Evolutionary conservation across 2,797 vertebrate species (phyloP).

Genomic region (Cynopterus sphinx): DNA sequence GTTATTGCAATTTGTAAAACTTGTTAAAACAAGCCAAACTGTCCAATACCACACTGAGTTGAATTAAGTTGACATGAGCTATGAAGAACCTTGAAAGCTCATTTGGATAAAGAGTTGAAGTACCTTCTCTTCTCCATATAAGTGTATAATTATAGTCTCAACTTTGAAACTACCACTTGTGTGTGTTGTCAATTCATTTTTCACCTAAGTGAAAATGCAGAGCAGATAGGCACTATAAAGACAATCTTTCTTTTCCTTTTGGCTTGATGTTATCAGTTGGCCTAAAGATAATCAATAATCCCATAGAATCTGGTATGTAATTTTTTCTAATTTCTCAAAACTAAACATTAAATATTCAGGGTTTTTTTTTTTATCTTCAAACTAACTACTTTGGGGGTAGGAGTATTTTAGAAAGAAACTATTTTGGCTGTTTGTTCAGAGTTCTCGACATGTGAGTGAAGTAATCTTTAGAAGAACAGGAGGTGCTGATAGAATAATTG

Average conservation of each 20-base stretch:
- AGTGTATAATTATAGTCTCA: not conserved
- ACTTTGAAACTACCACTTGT: not conserved
- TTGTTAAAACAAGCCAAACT: not conserved
- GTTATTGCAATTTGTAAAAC: not conserved
- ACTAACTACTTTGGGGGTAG: not conserved
- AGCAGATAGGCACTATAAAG: not conserved
- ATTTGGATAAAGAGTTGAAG: not conserved
- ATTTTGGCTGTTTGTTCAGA: slow-evolving; percentile 50
- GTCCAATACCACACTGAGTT: not conserved
- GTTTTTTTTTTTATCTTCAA: not conserved
- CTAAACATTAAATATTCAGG: not conserved
- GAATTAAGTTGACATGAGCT: not conserved
- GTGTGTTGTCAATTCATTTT: not conserved
- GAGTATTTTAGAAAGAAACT: not conserved
- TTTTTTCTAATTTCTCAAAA: slow-evolving; percentile 38
- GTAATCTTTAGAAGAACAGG: slow-evolving; percentile 82
- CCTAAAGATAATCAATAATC: slow-evolving; percentile 45
- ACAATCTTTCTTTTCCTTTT: not conserved
- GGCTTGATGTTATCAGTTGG: not conserved
- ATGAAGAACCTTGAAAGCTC: not conserved
- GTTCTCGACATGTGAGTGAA: slow-evolving; percentile 76
- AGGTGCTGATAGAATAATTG: slow-evolving; percentile 87
- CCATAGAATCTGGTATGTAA: not conserved
- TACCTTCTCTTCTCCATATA: not conserved
- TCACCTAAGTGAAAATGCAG: slow-evolving; percentile 14